These are phyloP conservation scores for Ophthalmolycus amberensis DNA, from an alignment of 2,113 vertebrate genomes.

Conservation along the genomic window DNA sequence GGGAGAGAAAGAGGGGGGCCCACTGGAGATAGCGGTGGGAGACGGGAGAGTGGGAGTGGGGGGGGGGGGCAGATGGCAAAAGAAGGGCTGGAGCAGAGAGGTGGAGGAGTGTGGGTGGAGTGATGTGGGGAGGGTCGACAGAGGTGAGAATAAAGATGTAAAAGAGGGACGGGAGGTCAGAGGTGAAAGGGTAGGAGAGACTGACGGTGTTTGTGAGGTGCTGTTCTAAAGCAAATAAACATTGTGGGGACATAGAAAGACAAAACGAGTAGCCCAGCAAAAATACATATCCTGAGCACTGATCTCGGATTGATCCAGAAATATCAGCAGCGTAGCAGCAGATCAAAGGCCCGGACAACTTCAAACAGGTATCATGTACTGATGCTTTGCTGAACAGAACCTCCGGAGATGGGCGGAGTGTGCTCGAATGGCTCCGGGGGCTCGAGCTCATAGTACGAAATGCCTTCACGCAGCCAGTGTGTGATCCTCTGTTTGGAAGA, in stretches of 20 bases:
- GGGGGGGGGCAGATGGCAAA: constrained; percentile 18
- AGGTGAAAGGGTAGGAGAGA: constrained; percentile 7
- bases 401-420: constrained; percentile 57
- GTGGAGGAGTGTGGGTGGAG: constrained; percentile 5
- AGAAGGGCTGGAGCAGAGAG: constrained; percentile 8
- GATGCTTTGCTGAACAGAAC: constrained; percentile 46
- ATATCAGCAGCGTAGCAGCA: constrained; percentile 12
- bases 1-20: constrained; percentile 21
- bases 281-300: constrained; percentile 1
- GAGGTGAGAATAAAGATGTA: constrained; percentile 20
- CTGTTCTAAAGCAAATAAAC: constrained; percentile 62
- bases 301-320: constrained; percentile 12
- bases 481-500: constrained; percentile 74
- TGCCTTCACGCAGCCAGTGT: constrained; percentile 67
- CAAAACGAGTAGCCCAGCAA: background rate
- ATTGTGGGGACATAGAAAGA: constrained; percentile 25
- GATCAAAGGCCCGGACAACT: constrained; percentile 20
- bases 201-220: constrained; percentile 62
- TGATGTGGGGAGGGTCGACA: constrained; percentile 3
- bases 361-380: constrained; percentile 44
- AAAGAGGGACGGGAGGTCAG: constrained; percentile 1
- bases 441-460: constrained; percentile 68
- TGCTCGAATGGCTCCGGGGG: constrained; percentile 63
- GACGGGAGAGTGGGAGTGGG: constrained; percentile 3
- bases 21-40: constrained; percentile 28